Conservation (phyloP, 2,113 vertebrate species). For the Leptobrachium leishanense region DNA sequence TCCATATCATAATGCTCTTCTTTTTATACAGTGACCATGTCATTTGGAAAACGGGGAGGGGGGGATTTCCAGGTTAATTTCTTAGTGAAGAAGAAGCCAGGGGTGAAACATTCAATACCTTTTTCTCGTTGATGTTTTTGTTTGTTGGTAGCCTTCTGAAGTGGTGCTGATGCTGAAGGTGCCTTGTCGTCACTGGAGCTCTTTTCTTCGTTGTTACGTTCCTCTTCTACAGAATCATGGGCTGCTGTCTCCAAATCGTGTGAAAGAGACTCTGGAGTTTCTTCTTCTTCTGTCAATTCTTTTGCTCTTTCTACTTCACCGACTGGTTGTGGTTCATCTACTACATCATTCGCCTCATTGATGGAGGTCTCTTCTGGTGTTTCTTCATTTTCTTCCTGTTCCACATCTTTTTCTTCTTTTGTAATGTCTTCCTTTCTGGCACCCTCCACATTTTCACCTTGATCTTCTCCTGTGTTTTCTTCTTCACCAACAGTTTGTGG, state of each 20-base stretch:
- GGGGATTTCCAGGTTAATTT: too few relatives aligned
- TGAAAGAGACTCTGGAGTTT: neutral
- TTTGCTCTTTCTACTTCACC: neutral
- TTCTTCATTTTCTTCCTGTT: neutral
- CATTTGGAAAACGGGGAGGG: too few relatives aligned
- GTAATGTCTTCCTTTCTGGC: conserved; percentile 9
- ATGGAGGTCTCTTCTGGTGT: conserved; percentile 3
- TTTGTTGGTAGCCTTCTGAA: neutral
- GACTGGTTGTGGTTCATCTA: neutral
- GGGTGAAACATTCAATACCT: conserved; percentile 9
- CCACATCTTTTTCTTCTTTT: neutral
- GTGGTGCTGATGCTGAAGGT: neutral
- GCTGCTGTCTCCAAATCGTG: neutral
- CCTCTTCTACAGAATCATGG: neutral
- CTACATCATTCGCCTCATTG: too few relatives aligned
- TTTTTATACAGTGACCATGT: too few relatives aligned
- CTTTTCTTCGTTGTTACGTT: neutral
- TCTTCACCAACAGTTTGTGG: neutral
- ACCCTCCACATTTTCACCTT: neutral
- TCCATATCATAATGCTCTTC: too few relatives aligned
- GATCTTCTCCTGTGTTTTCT: neutral
- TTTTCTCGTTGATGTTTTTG: conserved; percentile 5
- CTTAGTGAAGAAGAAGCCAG: too few relatives aligned
- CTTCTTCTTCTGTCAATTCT: neutral
- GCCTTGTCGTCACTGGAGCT: neutral